Evolutionary conservation across 2,113 vertebrate genomes (phyloP).

Genomic region (Mustela lutreola): DNA sequence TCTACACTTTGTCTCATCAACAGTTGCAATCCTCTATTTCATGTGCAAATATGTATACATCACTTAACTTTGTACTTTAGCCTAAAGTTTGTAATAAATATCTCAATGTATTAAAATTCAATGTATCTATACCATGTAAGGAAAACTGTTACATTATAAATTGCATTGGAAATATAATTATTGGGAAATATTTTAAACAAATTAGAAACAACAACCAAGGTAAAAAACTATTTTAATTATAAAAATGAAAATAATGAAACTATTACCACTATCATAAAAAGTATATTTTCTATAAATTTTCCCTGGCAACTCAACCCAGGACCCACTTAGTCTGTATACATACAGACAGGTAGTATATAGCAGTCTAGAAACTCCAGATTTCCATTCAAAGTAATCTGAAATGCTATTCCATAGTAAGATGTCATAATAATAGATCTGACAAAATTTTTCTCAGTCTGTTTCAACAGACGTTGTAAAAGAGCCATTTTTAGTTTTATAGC

Average conservation of each 20-base stretch:
- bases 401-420: neutral
- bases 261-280: neutral
- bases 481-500: conserved; percentile 19
- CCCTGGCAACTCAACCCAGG: neutral
- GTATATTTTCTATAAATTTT: neutral
- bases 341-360: neutral
- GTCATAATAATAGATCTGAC: conserved; percentile 38
- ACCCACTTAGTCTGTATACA: neutral
- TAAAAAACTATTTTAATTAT: neutral
- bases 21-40: neutral
- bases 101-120: neutral
- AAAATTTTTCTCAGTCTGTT: conserved; percentile 63
- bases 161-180: neutral
- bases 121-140: neutral
- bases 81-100: neutral
- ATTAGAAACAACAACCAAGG: neutral
- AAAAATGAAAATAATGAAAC: neutral
- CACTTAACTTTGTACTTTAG: neutral
- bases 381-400: conserved; percentile 47
- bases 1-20: neutral
- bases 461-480: conserved; percentile 64
- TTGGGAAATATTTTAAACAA: neutral
- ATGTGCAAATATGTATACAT: neutral
- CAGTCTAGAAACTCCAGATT: neutral
- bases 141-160: neutral